These are phyloP conservation scores for Halcyon malimbica DNA, from an alignment of 2,113 vertebrate genomes.

Conservation along the genomic window DNA sequence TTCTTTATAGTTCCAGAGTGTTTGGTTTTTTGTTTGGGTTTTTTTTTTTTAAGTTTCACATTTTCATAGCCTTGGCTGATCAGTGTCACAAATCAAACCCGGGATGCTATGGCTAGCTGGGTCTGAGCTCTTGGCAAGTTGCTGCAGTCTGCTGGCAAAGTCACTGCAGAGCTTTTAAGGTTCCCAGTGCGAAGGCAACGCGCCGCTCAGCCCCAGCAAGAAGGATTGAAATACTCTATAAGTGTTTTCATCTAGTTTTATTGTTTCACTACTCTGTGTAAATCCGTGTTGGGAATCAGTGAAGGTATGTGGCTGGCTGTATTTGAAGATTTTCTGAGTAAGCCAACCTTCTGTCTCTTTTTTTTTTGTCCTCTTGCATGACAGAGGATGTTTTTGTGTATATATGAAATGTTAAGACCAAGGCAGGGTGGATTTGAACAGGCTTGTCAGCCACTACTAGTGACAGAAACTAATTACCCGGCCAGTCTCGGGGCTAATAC, in stretches of 20 bases:
- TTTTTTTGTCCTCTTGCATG: neutral
- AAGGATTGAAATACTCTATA: neutral
- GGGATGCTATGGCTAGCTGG: neutral
- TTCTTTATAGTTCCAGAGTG: conserved; percentile 38
- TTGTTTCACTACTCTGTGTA: neutral
- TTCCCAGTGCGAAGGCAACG: neutral
- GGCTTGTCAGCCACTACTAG: neutral
- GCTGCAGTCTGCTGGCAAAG: neutral
- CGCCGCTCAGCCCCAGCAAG: neutral
- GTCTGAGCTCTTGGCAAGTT: neutral
- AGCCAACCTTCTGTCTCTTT: neutral
- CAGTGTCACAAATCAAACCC: neutral
- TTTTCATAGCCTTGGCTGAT: conserved; percentile 32
- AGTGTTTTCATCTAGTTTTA: neutral
- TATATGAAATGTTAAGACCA: neutral
- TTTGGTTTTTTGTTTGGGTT: neutral
- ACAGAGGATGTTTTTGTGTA: neutral
- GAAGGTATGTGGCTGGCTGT: neutral
- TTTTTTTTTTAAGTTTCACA: conserved; percentile 1
- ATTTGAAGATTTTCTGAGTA: neutral
- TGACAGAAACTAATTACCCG: conserved; percentile 35
- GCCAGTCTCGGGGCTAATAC: neutral
- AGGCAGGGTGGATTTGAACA: neutral
- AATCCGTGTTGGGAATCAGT: neutral
- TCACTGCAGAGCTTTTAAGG: neutral